Base-by-base conservation (phyloP, 2,888 invertebrate genomes). In the Esperia sulphurella region DNA sequence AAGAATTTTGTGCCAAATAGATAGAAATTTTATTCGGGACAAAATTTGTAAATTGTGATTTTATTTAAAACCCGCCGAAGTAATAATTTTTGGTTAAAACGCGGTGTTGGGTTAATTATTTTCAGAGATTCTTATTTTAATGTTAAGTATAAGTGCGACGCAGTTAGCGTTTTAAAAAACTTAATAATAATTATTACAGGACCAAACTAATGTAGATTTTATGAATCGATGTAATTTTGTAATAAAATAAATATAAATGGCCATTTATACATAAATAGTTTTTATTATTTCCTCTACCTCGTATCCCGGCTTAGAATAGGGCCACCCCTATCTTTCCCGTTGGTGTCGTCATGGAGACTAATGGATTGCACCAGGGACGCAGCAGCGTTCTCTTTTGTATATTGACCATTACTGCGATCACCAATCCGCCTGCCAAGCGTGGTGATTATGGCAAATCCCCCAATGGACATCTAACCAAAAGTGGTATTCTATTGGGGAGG, bases 1-100 rank as follows among this genome's bases (percentile, higher is more conserved):
- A n/a, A 62, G 68, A 80, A 85, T 87, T 86, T 87, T 88, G 89
- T 89, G 83, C 86, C 87, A 85, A 88, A 89, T 88, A 88, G 88
- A 89, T 29, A 46, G 60, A 55, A 50, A 59, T 73, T 86, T 89
- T 88, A 87, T 89, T 87, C 54, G 87, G 85, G 77, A 70, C 88
- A 87, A 81, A 86, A 86, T 87, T 81, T 69, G 57, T 65, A 55
- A 68, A 71, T 67, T 74, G 66, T 71, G 63, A 70, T 73, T 62
- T 43, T 8, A 57, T 59, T 58, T 53, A 58, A 60, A 62, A 62
- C 78, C 81, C 79, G 81, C 80, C 82, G 79, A 77, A 75, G 79
- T 80, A 68, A 62, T 29, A 73, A 70, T 68, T 57, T 67, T 52
- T 65, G 61, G 64, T 58, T 59, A 65, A 52, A 58, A 62, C 62